phyloP scores from a whole-genome alignment of 2,113 vertebrate genomes.

The Lasiurus borealis region DNA sequence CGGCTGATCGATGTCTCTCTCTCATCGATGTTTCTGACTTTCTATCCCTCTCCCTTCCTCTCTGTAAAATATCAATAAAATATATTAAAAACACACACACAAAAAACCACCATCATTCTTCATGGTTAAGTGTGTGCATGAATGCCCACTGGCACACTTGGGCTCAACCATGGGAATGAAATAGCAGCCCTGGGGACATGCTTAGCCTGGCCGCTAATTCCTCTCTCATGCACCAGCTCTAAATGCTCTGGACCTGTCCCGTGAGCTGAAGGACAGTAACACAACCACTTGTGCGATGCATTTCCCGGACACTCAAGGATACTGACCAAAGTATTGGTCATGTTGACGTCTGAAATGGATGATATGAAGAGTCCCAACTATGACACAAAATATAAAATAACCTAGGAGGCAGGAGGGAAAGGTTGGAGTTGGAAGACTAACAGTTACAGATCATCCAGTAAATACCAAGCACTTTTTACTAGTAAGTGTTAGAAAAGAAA shows the following conservation, averaged over 20 bases:
- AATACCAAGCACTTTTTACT: neutral
- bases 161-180: slow-evolving; percentile 1
- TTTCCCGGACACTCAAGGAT: slow-evolving; percentile 19
- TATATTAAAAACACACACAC: too few relatives aligned
- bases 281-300: neutral
- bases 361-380: neutral
- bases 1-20: too few relatives aligned
- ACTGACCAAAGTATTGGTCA: neutral
- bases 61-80: too few relatives aligned
- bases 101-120: neutral
- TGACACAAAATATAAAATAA: neutral
- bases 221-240: slow-evolving; percentile 43
- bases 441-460: neutral
- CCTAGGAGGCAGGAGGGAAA: neutral
- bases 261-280: slow-evolving; percentile 33
- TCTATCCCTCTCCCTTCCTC: too few relatives aligned
- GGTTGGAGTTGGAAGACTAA: too few relatives aligned
- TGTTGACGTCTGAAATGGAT: neutral
- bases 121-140: slow-evolving; percentile 25
- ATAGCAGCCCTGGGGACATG: slow-evolving; percentile 51
- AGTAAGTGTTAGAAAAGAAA: neutral
- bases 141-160: slow-evolving; percentile 39
- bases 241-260: slow-evolving; percentile 66
- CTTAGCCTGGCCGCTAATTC: slow-evolving; percentile 49
- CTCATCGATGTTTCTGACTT: too few relatives aligned